Evolutionary conservation across 2,888 invertebrate species (phyloP).

Genomic region (Encarsia formosa): DNA sequence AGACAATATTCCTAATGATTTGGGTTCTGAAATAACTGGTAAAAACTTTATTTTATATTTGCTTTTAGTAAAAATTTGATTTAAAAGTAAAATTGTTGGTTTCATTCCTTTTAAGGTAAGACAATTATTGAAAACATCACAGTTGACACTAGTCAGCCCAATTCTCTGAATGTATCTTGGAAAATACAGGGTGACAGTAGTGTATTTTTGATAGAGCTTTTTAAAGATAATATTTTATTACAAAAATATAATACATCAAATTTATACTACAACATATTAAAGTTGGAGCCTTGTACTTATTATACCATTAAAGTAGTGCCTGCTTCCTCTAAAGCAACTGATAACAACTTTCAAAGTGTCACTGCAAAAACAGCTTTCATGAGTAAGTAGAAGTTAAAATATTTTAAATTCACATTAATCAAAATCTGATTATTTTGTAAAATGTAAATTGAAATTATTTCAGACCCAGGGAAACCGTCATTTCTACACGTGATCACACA

Average conservation of each 20-base stretch:
- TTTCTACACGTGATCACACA: slow-evolving; percentile 22
- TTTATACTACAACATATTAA: slow-evolving; percentile 22
- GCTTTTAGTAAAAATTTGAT: not conserved
- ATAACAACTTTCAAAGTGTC: slow-evolving; percentile 12
- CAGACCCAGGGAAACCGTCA: slow-evolving; percentile 33
- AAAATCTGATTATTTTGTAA: not conserved
- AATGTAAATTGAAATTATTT: not conserved
- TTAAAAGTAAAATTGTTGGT: not conserved
- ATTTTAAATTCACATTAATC: not conserved
- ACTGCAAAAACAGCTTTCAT: slow-evolving; percentile 32
- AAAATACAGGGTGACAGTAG: slow-evolving; percentile 4
- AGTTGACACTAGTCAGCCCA: slow-evolving; percentile 1
- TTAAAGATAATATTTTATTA: not conserved
- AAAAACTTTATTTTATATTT: slow-evolving; percentile 1
- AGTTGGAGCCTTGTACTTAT: slow-evolving; percentile 31
- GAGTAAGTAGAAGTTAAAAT: slow-evolving; percentile 30
- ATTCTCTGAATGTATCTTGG: slow-evolving; percentile 18
- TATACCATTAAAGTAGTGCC: slow-evolving; percentile 32
- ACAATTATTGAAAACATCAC: slow-evolving; percentile 2
- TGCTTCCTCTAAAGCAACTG: slow-evolving; percentile 15
- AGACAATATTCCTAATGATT: not conserved
- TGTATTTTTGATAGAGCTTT: slow-evolving; percentile 1
- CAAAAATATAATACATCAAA: not conserved
- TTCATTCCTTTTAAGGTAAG: not conserved
- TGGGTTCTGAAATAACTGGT: not conserved